phyloP scores from a whole-genome alignment of 2,888 invertebrate species.

The Scelioninae gen. 1 region DNA sequence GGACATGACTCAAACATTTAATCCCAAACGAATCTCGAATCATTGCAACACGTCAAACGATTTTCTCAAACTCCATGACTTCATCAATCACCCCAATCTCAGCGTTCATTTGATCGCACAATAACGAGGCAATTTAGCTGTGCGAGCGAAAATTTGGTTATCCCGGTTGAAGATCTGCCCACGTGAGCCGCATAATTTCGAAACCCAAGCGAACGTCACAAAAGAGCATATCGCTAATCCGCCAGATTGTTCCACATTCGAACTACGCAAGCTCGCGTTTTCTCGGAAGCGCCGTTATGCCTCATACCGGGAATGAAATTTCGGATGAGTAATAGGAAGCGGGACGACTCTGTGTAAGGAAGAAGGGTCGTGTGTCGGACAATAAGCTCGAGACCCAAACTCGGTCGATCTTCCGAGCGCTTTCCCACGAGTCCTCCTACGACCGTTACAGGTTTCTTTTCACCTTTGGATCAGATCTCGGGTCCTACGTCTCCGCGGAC shows the following conservation, averaged over 20 bases:
- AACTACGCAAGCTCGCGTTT: constrained; percentile 49
- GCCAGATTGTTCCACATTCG: constrained; percentile 41
- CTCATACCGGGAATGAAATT: constrained; percentile 41
- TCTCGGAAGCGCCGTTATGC: constrained; percentile 51
- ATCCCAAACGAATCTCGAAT: no score
- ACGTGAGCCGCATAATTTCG: constrained; percentile 44
- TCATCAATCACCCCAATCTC: constrained; percentile 45
- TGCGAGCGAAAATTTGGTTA: constrained; percentile 48
- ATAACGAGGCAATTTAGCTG: constrained; percentile 54
- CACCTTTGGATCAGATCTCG: constrained; percentile 68
- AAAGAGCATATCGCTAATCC: constrained; percentile 7
- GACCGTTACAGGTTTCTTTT: constrained; percentile 81
- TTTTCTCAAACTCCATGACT: neutral
- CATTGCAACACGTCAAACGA: no score
- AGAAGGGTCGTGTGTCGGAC: constrained; percentile 77
- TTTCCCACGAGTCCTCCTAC: constrained; percentile 83
- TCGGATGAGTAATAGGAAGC: constrained; percentile 49
- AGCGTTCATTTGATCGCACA: constrained; percentile 42
- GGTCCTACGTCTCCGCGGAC: constrained; percentile 52
- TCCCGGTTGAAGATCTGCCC: constrained; percentile 35
- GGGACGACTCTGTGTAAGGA: constrained; percentile 30
- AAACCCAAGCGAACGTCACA: constrained; percentile 6
- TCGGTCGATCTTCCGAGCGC: constrained; percentile 74
- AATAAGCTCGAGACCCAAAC: no score
- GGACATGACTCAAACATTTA: no score